Evolutionary conservation across 2,113 vertebrate species (phyloP).

Genomic region (Otus sunia): DNA sequence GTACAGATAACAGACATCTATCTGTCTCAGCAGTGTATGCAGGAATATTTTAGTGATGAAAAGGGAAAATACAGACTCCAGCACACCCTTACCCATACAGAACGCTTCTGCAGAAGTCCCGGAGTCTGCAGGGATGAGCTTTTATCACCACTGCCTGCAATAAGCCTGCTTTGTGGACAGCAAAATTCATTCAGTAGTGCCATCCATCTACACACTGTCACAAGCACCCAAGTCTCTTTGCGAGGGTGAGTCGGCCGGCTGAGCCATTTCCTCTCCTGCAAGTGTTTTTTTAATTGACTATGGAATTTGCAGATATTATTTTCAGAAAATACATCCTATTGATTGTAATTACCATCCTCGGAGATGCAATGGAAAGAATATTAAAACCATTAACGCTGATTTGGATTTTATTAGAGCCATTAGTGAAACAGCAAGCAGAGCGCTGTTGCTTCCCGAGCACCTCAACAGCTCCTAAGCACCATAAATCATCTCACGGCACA

Average conservation of each 20-base stretch:
- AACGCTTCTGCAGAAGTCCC: background rate
- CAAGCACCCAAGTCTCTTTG: background rate
- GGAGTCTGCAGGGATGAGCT: background rate
- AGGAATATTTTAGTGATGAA: background rate
- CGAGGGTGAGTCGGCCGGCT: background rate
- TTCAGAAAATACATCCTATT: constrained; percentile 25
- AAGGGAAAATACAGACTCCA: background rate
- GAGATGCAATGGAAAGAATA: constrained; percentile 19
- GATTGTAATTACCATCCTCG: constrained; percentile 14
- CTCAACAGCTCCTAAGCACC: background rate
- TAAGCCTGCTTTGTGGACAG: background rate
- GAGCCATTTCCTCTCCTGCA: background rate
- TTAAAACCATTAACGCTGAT: constrained; percentile 35
- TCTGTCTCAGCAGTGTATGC: rapidly evolving
- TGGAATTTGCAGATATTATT: background rate
- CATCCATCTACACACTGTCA: background rate
- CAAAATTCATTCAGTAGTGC: background rate
- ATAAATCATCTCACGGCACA: background rate
- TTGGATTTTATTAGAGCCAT: constrained; percentile 42
- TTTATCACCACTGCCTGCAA: background rate
- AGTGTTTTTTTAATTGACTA: background rate
- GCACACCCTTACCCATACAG: background rate
- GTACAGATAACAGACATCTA: rapidly evolving
- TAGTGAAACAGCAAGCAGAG: background rate
- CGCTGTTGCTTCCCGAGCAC: background rate